phyloP scores from a whole-genome alignment of 2,888 invertebrate genomes.

The Drosophila dives region DNA sequence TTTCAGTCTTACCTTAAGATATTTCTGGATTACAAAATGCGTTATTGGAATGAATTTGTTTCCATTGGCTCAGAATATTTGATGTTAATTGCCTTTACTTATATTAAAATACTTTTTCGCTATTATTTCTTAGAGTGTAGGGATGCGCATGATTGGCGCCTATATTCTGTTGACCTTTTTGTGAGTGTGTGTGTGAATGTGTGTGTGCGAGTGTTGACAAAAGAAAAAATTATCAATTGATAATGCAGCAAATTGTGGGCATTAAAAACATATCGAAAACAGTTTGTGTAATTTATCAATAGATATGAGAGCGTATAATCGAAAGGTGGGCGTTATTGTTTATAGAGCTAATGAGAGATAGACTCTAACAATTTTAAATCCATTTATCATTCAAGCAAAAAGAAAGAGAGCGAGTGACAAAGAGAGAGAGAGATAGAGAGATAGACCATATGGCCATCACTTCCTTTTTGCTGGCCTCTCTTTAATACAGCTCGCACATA shows the following conservation, averaged over 20 bases:
- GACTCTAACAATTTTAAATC: conserved; percentile 59
- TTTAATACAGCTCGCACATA: conserved; percentile 42
- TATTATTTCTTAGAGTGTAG: background rate
- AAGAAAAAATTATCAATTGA: conserved; percentile 65
- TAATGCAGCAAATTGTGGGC: conserved; percentile 57
- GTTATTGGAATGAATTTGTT: background rate
- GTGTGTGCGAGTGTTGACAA: conserved; percentile 60
- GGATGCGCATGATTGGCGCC: conserved; percentile 44
- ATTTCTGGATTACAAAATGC: background rate
- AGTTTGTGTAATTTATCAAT: conserved; percentile 66
- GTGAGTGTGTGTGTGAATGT: background rate
- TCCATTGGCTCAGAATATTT: background rate
- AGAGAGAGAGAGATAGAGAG: background rate
- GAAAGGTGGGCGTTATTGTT: conserved; percentile 63
- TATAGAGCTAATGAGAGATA: conserved; percentile 39
- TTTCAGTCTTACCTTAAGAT: background rate
- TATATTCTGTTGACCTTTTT: conserved; percentile 20
- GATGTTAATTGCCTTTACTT: background rate
- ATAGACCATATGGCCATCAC: conserved; percentile 40
- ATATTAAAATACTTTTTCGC: background rate
- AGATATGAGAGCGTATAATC: conserved; percentile 53
- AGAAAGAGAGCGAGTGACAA: background rate
- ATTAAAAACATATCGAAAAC: conserved; percentile 64
- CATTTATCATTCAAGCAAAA: conserved; percentile 52
- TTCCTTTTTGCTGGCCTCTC: conserved; percentile 29